These are phyloP conservation scores for Alsophila aescularia DNA, from an alignment of 2,888 invertebrate genomes.

Conservation along the genomic window DNA sequence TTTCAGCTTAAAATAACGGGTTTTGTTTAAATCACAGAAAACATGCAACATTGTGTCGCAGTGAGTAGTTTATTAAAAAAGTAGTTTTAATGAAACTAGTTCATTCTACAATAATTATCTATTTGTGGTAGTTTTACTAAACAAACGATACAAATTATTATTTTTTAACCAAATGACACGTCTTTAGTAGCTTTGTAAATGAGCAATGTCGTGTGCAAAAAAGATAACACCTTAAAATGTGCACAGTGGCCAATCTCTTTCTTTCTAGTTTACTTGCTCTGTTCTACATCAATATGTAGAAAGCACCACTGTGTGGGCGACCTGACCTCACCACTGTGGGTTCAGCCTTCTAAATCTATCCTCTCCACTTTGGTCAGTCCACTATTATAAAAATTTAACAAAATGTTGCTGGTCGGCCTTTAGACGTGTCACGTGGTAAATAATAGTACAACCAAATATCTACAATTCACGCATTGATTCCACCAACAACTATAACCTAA, in stretches of 20 bases:
- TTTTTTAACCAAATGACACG: no score
- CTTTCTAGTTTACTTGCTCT: not conserved
- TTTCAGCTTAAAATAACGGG: not conserved
- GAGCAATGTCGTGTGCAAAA: no score
- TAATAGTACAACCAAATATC: not conserved
- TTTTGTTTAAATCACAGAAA: not conserved
- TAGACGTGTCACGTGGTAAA: not conserved
- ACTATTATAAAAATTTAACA: not conserved
- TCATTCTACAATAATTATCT: no score
- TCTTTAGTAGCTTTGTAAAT: no score
- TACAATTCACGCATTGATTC: constrained; percentile 50
- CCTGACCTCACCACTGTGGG: not conserved
- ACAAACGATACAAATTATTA: no score
- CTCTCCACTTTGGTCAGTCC: not conserved
- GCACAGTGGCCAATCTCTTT: no score
- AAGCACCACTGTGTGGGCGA: no score
- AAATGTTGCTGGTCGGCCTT: not conserved
- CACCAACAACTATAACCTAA: constrained; percentile 70
- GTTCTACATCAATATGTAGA: not conserved
- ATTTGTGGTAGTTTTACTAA: no score
- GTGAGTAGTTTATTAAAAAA: not conserved
- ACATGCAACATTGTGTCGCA: not conserved
- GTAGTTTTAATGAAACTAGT: not conserved
- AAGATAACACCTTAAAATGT: no score
- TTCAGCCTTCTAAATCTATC: not conserved